A percentile compares a stretch with the other conserved stretches of the same genome.
These are phyloP conservation scores for Drosophila neonasuta DNA, from an alignment of 2,888 invertebrate genomes.

Conservation along the genomic window DNA sequence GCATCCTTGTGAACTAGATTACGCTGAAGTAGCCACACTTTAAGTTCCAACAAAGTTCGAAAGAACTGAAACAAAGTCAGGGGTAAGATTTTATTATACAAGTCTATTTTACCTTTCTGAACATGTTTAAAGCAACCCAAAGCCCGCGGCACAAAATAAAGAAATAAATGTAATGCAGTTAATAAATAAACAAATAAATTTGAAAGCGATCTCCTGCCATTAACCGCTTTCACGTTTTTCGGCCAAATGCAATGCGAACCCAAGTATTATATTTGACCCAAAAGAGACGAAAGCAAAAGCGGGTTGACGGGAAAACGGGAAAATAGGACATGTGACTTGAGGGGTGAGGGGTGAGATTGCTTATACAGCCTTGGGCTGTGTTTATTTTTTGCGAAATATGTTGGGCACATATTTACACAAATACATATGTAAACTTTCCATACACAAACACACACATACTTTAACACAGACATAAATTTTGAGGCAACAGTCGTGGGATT, in stretches of 20 bases:
- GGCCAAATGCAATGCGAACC: constrained; percentile 20
- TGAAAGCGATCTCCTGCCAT: constrained; percentile 40
- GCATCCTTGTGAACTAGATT: constrained; percentile 3
- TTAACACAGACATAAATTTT: constrained; percentile 15
- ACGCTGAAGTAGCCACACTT: neutral
- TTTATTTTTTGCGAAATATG: constrained; percentile 76
- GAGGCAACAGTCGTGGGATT: constrained; percentile 42
- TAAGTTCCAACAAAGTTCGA: neutral
- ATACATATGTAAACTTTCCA: constrained; percentile 65
- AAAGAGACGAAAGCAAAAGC: neutral
- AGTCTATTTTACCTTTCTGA: constrained; percentile 30
- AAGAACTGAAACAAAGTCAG: neutral
- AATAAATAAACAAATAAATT: constrained; percentile 78
- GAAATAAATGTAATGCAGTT: constrained; percentile 74
- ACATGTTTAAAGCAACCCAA: constrained; percentile 29
- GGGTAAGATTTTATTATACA: neutral
- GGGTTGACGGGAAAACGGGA: constrained; percentile 10
- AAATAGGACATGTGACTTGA: neutral
- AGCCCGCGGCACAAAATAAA: constrained; percentile 50
- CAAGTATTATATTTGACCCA: constrained; percentile 43
- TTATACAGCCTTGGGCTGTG: constrained; percentile 64
- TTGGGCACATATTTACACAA: constrained; percentile 72
- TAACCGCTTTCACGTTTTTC: constrained; percentile 6
- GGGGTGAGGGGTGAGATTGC: constrained; percentile 36
- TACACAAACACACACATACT: constrained; percentile 22